These are phyloP conservation scores for Pterophyllum scalare DNA, from an alignment of 2,113 vertebrate species.

Conservation along the genomic window DNA sequence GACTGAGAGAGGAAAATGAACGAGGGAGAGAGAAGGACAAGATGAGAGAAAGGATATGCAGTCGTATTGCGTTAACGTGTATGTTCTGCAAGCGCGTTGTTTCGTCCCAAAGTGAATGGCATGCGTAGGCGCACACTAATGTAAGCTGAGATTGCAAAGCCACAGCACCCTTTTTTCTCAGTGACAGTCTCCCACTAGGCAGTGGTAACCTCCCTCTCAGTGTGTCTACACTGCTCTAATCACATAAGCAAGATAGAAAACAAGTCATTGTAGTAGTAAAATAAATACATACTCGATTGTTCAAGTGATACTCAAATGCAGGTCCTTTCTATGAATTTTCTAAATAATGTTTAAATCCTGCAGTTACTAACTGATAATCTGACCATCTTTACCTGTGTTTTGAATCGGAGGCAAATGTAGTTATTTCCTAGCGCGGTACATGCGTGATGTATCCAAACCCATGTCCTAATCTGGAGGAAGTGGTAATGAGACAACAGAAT, in stretches of 20 bases:
- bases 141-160: constrained; percentile 56
- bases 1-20: background rate
- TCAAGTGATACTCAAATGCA: background rate
- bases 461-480: background rate
- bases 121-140: constrained; percentile 50
- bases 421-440: background rate
- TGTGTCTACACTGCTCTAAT: constrained; percentile 9
- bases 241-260: background rate
- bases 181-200: constrained; percentile 38
- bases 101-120: constrained; percentile 51
- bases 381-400: background rate
- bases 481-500: background rate
- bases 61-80: constrained; percentile 35
- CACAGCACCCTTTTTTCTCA: constrained; percentile 46
- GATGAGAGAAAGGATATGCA: constrained; percentile 49
- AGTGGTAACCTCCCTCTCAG: constrained; percentile 6
- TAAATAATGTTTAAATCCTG: background rate
- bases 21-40: constrained; percentile 11
- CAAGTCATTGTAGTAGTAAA: background rate
- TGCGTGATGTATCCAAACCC: background rate
- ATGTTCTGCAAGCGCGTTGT: constrained; percentile 29
- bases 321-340: background rate
- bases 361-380: background rate
- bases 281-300: background rate
- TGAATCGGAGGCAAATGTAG: background rate